Base-by-base conservation (phyloP, 2,113 vertebrate species). In the Toxostoma redivivum region DNA sequence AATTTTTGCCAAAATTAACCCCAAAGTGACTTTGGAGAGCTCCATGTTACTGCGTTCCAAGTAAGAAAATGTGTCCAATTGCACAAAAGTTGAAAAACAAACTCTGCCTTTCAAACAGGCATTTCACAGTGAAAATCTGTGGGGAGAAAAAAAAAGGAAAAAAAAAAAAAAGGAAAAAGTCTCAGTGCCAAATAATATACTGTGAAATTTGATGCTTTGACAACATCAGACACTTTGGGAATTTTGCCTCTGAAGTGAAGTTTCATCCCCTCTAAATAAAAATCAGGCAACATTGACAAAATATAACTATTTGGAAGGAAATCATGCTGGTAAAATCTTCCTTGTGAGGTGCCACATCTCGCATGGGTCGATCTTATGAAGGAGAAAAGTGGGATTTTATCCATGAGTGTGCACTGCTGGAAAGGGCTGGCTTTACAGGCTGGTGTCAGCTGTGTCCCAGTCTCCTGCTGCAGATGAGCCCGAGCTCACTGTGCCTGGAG, bases 71-170 rank as follows among this genome's bases (percentile, higher is more conserved):
- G 47, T 54, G 77, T 62, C 60, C 50, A 92, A 70, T 45, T 86
- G 33, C 58, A 70, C 48, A 42, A 23, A 89, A 90, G 67, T 23
- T 81, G 71, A 82, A 86, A 95, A 94, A 69, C 31, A 93, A 94
- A 81, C 23, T 16, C 58, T 77, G 33, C 22, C n/a, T 95, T 91
- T 93, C 51, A 64, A 92, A 51, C 24, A 81, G n/a, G 4, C 7
- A 0, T 78, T 28, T 95, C 28, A 28, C 7, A 51, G 18, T 31
- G 38, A 61, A 90, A 86, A 91, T 16, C 18, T 30, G 22, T 4
- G 2, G 3, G 1, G 0, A 2, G 21, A 24, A 10, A 24, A 9
- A 12, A 12, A 9, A 7, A n/a, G n/a, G n/a, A 3, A 18, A 10
- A 24, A 15, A 24, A 6, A 12, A 12, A 8, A 7, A 4, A 3